These are phyloP conservation scores for Drosophila quadrilineata DNA, from an alignment of 1,140 invertebrate species.

Conservation along the genomic window DNA sequence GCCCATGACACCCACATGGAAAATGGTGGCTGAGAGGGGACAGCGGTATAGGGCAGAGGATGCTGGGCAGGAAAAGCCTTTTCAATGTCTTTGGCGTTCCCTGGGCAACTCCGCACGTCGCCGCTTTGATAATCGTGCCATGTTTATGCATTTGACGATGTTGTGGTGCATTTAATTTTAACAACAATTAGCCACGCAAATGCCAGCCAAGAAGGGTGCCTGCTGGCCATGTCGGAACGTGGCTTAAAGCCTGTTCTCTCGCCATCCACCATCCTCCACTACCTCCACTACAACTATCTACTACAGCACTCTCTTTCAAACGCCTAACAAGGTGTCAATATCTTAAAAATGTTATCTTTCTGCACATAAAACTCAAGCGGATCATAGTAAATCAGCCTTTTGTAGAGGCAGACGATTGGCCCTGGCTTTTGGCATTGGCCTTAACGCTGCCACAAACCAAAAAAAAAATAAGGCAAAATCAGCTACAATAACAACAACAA, in stretches of 20 bases:
- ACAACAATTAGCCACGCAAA: conserved; percentile 72
- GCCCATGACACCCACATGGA: conserved; percentile 65
- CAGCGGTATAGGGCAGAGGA: background rate
- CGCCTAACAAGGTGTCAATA: conserved; percentile 80
- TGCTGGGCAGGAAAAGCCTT: conserved; percentile 1
- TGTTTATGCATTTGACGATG: conserved; percentile 63
- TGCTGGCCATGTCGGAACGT: conserved; percentile 8
- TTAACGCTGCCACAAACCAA: too few relatives aligned
- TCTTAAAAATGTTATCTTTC: conserved; percentile 80
- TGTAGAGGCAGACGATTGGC: conserved; percentile 56
- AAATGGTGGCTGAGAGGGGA: background rate
- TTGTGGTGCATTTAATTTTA: conserved; percentile 69
- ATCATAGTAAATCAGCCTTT: conserved; percentile 80
- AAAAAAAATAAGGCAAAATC: too few relatives aligned
- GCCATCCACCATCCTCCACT: conserved; percentile 4
- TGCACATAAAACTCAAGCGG: conserved; percentile 79
- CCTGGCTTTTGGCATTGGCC: conserved; percentile 6
- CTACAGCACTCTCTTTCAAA: conserved; percentile 46
- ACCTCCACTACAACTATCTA: background rate
- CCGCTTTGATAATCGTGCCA: conserved; percentile 45
- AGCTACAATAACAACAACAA: too few relatives aligned
- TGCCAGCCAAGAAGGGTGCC: conserved; percentile 14
- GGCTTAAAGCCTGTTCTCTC: conserved; percentile 9
- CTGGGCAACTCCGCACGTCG: conserved; percentile 24
- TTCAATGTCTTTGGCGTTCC: conserved; percentile 10